Base-by-base conservation (phyloP, 2,113 vertebrate genomes). In the Sclerurus mexicanus region DNA sequence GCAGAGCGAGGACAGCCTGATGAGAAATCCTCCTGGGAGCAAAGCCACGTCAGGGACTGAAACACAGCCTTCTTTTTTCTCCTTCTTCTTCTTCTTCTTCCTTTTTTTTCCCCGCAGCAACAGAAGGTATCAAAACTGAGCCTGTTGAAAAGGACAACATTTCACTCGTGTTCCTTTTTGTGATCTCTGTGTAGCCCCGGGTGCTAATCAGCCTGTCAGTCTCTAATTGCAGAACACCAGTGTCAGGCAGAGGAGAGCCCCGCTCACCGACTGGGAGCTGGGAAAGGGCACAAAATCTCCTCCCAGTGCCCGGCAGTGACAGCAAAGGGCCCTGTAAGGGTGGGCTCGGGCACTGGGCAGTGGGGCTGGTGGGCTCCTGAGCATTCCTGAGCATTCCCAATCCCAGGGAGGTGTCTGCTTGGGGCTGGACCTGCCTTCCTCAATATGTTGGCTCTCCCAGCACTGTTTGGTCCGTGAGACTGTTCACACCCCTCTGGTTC, bases 141-240 rank as follows among this genome's bases (percentile, higher is more conserved):
- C 76, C 95, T 88, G 87, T 74, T 93, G 89, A 72, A 95, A 94
- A 96, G 47, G 85, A 93, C 89, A 82, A 20, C 59, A 60, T 74
- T 88, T 87, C 33, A 7, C 50, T 81, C 22, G 7, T 39, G 78
- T 85, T 86, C 88, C 62, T 93, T 90, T 93, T 15, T 85, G 87
- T 96, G 94, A 93, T 97, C 80, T 96, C 58, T 60, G 78, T 7
- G 49, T 93, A 76, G 94, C 95, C 96, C 69, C 62, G 78, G 88
- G 96, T 89, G 81, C 94, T 97, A 85, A 96, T 97, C 96, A 96
- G 87, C 85, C 95, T 90, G 95, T 90, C 96, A 94, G n/a, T 96
- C 94, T 74, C 93, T 97, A 97, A 97, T 98, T 97, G 96, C 94
- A 94, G 87, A 95, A 58, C 88, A 94, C 89, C 73, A 6, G 87